Base-by-base conservation (phyloP, 1,140 invertebrate species). In the Drosophila orena region DNA sequence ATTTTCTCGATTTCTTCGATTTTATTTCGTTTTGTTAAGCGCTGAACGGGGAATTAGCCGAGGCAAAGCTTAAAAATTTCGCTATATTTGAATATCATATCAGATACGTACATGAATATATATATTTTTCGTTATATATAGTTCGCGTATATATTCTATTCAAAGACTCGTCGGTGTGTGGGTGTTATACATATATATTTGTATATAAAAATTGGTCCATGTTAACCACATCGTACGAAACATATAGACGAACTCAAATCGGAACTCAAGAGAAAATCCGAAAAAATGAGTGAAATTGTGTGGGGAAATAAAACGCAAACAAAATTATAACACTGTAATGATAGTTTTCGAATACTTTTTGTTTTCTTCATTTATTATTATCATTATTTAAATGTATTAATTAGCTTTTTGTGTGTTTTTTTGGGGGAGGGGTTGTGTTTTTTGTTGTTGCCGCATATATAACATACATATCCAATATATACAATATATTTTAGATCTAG, bases 391-490 rank as follows among this genome's bases (percentile, higher is more conserved):
- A 88, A 88, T 71, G 64, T 84, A 83, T 86, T 88, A 88, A 88
- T 88, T 88, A 88, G 65, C 73, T 68, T 68, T 74, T 61, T 68
- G 64, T 77, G 40, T 69, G 43, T 38, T 38, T 38, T 79, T 50
- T 58, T 50, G 46, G 58, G 55, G 62, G 72, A 40, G 66, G 62
- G 77, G 46, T 81, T 81, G 55, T 76, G 70, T 73, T 53, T 59
- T 78, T 78, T 77, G 62, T 79, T 79, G 76, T 79, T 83, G 80
- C 72, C 71, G 81, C 77, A 77, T 77, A 73, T 76, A 81, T 86
- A 88, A 85, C 83, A 88, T 88, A 88, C 83, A 86, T 81, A 71
- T 81, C 43, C 75, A 83, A 83, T 86, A 86, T 86, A 83, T 86
- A 86, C 83, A 86, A 77, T 78, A 86, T 81, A 81, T 79, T 83